Evolutionary conservation across 2,113 vertebrate species (phyloP).

Genomic region (Donacobius atricapilla): DNA sequence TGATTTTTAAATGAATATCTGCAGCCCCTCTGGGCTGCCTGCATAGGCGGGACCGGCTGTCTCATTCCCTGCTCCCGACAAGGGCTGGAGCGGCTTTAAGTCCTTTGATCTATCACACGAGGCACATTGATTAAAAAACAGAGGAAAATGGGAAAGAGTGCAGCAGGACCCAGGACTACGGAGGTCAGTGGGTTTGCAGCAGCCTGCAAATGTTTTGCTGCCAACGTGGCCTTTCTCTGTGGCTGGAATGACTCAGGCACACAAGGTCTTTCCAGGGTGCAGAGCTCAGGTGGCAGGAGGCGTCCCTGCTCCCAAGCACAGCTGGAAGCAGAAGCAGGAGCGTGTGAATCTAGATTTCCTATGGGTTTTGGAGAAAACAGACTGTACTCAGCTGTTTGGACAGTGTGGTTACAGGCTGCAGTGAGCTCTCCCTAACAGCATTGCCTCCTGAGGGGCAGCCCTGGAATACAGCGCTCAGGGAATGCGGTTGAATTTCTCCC

Average conservation of each 20-base stretch:
- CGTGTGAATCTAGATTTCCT: neutral
- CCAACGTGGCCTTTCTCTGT: fast-evolving
- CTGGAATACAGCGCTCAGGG: neutral
- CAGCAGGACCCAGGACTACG: neutral
- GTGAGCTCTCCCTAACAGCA: neutral
- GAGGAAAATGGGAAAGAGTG: neutral
- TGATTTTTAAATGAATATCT: neutral
- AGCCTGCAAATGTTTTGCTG: neutral
- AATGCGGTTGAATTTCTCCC: neutral
- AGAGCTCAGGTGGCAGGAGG: neutral
- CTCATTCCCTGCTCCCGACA: neutral
- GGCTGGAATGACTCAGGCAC: fast-evolving
- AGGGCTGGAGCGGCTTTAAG: neutral
- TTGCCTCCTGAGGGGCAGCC: neutral
- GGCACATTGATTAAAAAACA: neutral
- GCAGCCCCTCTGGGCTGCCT: neutral
- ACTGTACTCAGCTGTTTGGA: neutral
- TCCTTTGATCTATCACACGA: neutral
- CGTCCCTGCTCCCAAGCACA: neutral
- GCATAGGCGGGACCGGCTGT: neutral
- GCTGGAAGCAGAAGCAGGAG: neutral
- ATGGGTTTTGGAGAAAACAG: neutral
- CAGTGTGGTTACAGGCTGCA: neutral
- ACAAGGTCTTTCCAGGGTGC: neutral
- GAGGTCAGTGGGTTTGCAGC: neutral